Conservation (phyloP, 2,113 vertebrate genomes). For the Pandion haliaetus region DNA sequence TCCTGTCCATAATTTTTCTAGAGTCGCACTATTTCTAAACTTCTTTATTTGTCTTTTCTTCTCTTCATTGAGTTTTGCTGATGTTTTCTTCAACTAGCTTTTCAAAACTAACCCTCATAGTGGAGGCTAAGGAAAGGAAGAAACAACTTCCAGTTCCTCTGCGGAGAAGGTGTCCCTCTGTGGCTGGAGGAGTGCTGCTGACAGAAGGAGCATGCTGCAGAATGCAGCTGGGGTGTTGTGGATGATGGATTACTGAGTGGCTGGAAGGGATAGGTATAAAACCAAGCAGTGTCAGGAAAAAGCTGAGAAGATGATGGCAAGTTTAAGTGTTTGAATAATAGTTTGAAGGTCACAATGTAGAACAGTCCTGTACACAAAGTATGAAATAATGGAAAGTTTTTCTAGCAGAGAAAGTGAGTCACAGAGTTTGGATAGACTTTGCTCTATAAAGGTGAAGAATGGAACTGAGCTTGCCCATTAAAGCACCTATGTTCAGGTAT, state of each 20-base stretch:
- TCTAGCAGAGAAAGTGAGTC: not conserved
- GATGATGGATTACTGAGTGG: not conserved
- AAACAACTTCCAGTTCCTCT: not conserved
- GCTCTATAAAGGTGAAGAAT: not conserved
- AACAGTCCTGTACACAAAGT: not conserved
- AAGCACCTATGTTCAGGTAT: not conserved
- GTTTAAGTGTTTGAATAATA: not conserved
- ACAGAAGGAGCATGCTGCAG: not conserved
- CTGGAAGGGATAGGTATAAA: not conserved
- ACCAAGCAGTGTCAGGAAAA: not conserved
- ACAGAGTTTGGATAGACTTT: not conserved
- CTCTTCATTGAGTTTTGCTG: not conserved
- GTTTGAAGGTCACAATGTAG: not conserved
- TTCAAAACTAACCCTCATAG: not conserved
- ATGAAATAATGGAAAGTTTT: not conserved
- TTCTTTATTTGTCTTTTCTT: not conserved
- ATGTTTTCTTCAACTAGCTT: not conserved
- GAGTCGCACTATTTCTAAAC: not conserved
- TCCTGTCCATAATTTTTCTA: not conserved
- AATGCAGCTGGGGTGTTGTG: rapidly evolving
- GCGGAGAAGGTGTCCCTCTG: not conserved
- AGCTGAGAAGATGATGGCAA: not conserved
- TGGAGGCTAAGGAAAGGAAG: not conserved
- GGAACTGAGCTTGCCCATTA: not conserved
- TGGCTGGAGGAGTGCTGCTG: not conserved